phyloP scores from a whole-genome alignment of 35 echinoderm and acorn worm species.

The Acanthaster planci region DNA sequence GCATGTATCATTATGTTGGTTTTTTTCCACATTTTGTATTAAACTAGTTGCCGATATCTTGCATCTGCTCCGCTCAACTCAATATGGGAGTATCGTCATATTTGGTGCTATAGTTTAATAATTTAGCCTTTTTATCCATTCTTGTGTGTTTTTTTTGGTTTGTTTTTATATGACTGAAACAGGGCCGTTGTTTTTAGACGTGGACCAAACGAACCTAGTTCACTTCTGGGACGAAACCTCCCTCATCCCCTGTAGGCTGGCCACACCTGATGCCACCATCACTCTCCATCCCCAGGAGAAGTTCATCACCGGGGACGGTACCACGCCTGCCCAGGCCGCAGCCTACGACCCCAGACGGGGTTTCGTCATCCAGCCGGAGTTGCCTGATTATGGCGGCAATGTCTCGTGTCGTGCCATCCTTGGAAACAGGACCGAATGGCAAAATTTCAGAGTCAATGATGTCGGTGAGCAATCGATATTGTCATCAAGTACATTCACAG shows the following conservation, averaged over 20 bases:
- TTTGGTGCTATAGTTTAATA: too few relatives aligned
- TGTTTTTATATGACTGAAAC: background rate
- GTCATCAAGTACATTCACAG: too few relatives aligned
- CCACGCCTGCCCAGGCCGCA: background rate
- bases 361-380: background rate
- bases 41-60: too few relatives aligned
- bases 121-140: too few relatives aligned
- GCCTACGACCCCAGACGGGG: background rate
- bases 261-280: background rate
- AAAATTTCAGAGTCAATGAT: background rate
- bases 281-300: background rate
- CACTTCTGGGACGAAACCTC: constrained; percentile 2
- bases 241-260: background rate
- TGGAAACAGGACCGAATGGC: background rate
- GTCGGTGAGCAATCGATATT: background rate
- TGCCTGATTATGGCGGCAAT: background rate
- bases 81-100: too few relatives aligned
- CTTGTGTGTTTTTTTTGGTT: background rate
- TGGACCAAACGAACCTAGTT: background rate
- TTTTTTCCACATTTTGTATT: too few relatives aligned
- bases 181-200: background rate
- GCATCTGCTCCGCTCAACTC: too few relatives aligned
- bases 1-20: too few relatives aligned
- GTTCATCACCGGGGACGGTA: background rate
- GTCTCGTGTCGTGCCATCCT: background rate